Base-by-base conservation (phyloP, 2,113 vertebrate species). In the Silurus meridionalis region DNA sequence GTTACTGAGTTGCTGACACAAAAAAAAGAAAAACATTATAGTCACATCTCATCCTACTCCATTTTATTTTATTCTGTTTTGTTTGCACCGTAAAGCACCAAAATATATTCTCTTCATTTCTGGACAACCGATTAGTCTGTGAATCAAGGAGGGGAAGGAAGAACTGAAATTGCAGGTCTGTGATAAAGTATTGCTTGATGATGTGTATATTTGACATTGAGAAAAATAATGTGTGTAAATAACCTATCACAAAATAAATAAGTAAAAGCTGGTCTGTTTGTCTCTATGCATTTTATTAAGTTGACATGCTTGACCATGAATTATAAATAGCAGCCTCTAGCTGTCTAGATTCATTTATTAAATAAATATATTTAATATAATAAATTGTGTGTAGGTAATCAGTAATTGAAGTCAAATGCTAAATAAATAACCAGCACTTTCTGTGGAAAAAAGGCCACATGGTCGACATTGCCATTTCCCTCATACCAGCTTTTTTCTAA, bases 221-320 rank as follows among this genome's bases (percentile, higher is more conserved):
- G 21, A 46, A 75, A 79, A 28, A 78, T 58, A 80, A 80, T 83
- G 80, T 88, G 87, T 91, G 89, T 90, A 90, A 89, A 90, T 91
- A 91, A 87, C 90, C 71, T 84, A 89, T 89, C 84, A 83, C 66
- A 87, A 74, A 89, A 89, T 89, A 91, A 91, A 90, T 87, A 0
- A 89, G 84, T 78, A 87, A 84, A 37, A 87, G 80, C 87, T 67
- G 58, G 57, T 72, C 60, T 25, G 28, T 6, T 9, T 81, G 77
- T 84, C 67, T 80, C 23, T 37, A 74, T 80, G 46, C 55, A n/a
- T 69, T 72, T 75, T 82, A 48, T 48, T 78, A 63, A 77, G 28
- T 55, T 85, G 25, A 46, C 79, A 79, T 75, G 8, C 14, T 28
- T 58, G 21, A 66, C 3, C 50, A 75, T 66, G 23, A 82, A 67